Evolutionary conservation across 2,113 vertebrate species (phyloP).

Genomic region (Mirounga angustirostris): DNA sequence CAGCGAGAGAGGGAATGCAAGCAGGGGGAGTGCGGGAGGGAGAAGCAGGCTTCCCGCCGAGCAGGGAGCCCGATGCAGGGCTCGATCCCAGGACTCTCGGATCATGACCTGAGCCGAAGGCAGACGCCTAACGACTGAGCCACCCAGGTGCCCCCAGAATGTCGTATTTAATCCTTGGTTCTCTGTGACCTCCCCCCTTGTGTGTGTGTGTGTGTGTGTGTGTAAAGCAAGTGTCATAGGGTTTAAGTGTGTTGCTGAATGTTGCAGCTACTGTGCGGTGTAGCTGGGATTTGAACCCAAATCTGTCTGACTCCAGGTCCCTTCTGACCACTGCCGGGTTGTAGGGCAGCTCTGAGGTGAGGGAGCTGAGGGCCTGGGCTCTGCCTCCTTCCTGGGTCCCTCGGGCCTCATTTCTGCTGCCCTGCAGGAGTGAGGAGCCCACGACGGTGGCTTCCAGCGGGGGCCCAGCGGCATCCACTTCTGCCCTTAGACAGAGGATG

Average conservation of each 20-base stretch:
- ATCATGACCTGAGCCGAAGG: no score
- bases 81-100: no score
- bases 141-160: no score
- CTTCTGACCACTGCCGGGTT: accelerated
- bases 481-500: neutral
- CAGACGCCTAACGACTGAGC: no score
- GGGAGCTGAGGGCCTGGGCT: accelerated
- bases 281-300: neutral
- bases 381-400: neutral
- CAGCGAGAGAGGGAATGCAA: no score
- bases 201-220: neutral
- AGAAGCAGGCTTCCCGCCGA: no score
- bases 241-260: neutral
- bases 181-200: neutral
- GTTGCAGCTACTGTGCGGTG: accelerated
- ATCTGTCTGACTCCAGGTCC: neutral
- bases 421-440: accelerated
- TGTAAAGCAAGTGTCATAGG: no score
- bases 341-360: accelerated
- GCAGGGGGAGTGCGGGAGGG: no score
- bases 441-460: accelerated
- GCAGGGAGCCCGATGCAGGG: no score
- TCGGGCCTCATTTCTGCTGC: neutral
- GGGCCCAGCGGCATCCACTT: neutral
- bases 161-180: neutral